Percentiles rank a stretch among this genome's conserved stretches.
These are phyloP conservation scores for Lordiphosa collinella DNA, from an alignment of 1,140 invertebrate genomes.

Conservation along the genomic window DNA sequence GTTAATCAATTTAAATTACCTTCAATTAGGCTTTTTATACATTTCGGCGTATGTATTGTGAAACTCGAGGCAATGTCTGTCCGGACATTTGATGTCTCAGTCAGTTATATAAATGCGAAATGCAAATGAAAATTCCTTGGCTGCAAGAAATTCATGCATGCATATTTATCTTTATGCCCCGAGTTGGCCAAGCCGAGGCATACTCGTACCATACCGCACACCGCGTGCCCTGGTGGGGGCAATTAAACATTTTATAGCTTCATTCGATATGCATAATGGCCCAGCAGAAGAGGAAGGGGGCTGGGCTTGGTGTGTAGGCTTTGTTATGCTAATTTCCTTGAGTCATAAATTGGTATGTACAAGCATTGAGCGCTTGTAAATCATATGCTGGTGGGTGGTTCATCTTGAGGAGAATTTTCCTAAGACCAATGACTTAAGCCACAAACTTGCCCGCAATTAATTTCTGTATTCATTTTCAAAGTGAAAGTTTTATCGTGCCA, in stretches of 20 bases:
- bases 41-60: slow-evolving; percentile 31
- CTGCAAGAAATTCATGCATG: slow-evolving; percentile 32
- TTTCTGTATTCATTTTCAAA: slow-evolving; percentile 23
- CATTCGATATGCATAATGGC: slow-evolving; percentile 71
- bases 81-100: not conserved
- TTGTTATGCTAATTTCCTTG: slow-evolving; percentile 48
- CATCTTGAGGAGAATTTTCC: not conserved
- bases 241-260: slow-evolving; percentile 74
- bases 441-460: slow-evolving; percentile 50
- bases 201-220: slow-evolving; percentile 6
- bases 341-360: slow-evolving; percentile 52
- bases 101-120: slow-evolving; percentile 35
- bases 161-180: slow-evolving; percentile 29
- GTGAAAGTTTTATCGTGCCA: slow-evolving; percentile 51
- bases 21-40: slow-evolving; percentile 70
- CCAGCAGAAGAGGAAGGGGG: not conserved
- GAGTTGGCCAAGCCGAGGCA: slow-evolving; percentile 22
- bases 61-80: slow-evolving; percentile 7
- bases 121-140: slow-evolving; percentile 57
- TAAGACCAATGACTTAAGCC: slow-evolving; percentile 42
- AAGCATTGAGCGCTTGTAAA: slow-evolving; percentile 18
- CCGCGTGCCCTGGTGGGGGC: slow-evolving; percentile 23
- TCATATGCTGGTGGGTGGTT: no score
- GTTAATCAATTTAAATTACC: slow-evolving; percentile 76
- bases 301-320: slow-evolving; percentile 44